Evolutionary conservation across 2,888 invertebrate species (phyloP).

Genomic region (Argyresthia albistria): DNA sequence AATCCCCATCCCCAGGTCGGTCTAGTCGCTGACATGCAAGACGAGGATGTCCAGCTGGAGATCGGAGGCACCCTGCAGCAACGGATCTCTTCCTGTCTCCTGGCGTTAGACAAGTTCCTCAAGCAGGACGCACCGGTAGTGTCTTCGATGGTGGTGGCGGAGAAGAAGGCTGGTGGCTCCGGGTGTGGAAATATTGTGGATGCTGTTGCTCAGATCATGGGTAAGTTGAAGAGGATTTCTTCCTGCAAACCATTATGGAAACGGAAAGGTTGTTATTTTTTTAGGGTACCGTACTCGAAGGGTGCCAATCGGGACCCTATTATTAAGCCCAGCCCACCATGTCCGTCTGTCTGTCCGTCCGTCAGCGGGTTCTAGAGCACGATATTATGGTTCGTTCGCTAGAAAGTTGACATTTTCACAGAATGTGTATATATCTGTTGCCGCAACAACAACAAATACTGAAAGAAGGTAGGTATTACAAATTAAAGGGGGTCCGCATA

Average conservation of each 20-base stretch:
- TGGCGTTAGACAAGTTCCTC: conserved; percentile 81
- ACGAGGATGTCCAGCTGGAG: conserved; percentile 77
- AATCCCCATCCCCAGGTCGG: conserved; percentile 70
- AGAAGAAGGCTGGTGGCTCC: conserved; percentile 77
- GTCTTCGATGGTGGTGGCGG: conserved; percentile 89
- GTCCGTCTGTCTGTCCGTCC: too few species aligned
- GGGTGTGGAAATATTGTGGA: conserved; percentile 79
- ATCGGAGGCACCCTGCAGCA: conserved; percentile 90
- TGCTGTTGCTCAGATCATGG: conserved; percentile 79
- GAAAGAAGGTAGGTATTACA: too few species aligned
- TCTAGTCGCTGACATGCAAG: conserved; percentile 82
- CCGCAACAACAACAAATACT: too few species aligned
- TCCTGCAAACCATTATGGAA: neutral
- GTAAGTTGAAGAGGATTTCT: conserved; percentile 26
- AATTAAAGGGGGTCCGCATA: too few species aligned
- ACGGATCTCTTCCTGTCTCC: conserved; percentile 85
- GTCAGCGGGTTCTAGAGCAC: too few species aligned
- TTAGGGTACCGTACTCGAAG: too few species aligned
- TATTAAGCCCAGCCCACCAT: too few species aligned
- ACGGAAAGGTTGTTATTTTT: too few species aligned
- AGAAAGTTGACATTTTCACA: too few species aligned
- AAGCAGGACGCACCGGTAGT: conserved; percentile 80
- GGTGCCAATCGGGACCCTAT: too few species aligned
- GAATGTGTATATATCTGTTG: too few species aligned
- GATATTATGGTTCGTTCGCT: too few species aligned